Evolutionary conservation across 2,888 invertebrate species (phyloP).

Genomic region (Agonopterix heracliana): DNA sequence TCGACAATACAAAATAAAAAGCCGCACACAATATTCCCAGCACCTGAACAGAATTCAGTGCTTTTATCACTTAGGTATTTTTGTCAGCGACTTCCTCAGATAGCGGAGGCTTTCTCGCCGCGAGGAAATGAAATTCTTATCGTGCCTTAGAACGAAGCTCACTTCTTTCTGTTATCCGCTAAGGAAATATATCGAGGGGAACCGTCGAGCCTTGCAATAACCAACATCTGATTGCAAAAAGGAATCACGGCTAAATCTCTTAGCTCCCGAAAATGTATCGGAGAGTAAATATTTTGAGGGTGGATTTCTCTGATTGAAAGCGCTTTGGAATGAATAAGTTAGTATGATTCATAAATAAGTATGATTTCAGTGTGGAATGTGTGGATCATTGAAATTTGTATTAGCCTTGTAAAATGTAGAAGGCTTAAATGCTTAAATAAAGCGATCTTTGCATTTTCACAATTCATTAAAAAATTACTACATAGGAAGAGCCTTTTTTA

Average conservation of each 20-base stretch:
- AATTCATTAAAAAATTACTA: too few species aligned
- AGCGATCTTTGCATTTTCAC: too few species aligned
- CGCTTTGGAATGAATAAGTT: conserved; percentile 4
- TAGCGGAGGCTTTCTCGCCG: conserved; percentile 60
- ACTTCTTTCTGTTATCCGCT: conserved; percentile 68
- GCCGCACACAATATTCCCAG: conserved; percentile 33
- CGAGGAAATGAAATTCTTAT: conserved; percentile 77
- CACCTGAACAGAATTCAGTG: conserved; percentile 57
- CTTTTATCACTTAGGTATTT: conserved; percentile 73
- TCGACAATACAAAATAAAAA: conserved; percentile 26
- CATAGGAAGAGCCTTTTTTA: too few species aligned
- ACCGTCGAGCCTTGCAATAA: conserved; percentile 43
- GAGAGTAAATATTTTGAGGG: conserved; percentile 26
- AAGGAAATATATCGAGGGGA: conserved; percentile 67
- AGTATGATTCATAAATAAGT: not conserved
- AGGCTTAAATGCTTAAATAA: too few species aligned
- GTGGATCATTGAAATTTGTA: not conserved
- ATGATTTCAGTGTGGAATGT: not conserved
- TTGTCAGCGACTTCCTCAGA: conserved; percentile 70
- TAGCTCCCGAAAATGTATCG: conserved; percentile 38
- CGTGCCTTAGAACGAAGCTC: conserved; percentile 63
- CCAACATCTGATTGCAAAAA: conserved; percentile 62
- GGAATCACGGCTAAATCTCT: conserved; percentile 51
- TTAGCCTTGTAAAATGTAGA: too few species aligned
- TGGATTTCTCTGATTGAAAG: conserved; percentile 16